Percentiles rank a stretch among this genome's conserved stretches.
Conservation (phyloP, 2,888 invertebrate genomes). For the Pedicia rivosa region DNA sequence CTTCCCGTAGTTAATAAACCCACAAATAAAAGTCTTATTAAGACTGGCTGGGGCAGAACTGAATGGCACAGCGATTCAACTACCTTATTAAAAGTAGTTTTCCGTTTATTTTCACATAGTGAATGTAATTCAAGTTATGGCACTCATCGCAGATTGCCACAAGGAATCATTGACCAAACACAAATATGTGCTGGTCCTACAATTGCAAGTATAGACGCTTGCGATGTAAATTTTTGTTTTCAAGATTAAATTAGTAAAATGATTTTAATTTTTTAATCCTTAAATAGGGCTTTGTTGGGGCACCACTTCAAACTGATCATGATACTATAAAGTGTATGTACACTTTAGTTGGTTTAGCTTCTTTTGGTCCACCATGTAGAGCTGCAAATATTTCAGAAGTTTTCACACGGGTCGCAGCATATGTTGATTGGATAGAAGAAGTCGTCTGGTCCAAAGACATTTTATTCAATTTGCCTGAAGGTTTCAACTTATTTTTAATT, state of each 20-base stretch:
- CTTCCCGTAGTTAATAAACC: constrained; percentile 15
- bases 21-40: constrained; percentile 23
- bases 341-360: constrained; percentile 29
- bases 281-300: constrained; percentile 46
- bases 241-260: too few species aligned
- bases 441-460: constrained; percentile 29
- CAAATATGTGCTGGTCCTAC: constrained; percentile 10
- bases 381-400: constrained; percentile 32
- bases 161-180: constrained; percentile 7
- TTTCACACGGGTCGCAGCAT: constrained; percentile 35
- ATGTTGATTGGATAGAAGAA: constrained; percentile 36
- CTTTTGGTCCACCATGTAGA: constrained; percentile 26
- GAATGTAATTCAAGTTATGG: constrained; percentile 2
- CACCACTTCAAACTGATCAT: constrained; percentile 31
- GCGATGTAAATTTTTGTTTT: too few species aligned
- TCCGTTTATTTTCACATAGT: constrained; percentile 17
- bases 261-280: too few species aligned
- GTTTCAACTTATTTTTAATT: too few species aligned
- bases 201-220: constrained; percentile 6
- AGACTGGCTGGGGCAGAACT: constrained; percentile 33
- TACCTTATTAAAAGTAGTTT: constrained; percentile 34
- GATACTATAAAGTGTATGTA: constrained; percentile 22
- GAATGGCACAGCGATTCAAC: constrained; percentile 22
- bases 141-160: not conserved
- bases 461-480: too few species aligned